Percentiles rank a stretch among this genome's conserved stretches.
Evolutionary conservation across 92 coral and sea anemone genomes (phyloP).

Genomic region (Porites divaricata): DNA sequence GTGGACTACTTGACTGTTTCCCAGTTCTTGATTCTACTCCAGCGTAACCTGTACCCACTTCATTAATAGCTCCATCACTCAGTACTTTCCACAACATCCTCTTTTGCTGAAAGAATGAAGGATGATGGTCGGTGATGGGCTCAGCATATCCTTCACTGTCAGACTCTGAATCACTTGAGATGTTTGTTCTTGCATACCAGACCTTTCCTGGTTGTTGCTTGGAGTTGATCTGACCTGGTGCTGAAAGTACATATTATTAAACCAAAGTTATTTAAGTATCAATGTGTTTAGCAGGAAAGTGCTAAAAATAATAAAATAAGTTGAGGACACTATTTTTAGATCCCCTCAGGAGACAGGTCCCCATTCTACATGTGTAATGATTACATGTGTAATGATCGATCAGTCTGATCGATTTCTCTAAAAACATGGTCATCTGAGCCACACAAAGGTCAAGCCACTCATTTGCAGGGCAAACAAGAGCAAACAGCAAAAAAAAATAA

Average conservation of each 20-base stretch:
- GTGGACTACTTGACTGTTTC: neutral
- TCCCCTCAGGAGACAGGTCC: too few species aligned
- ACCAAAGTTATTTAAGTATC: too few species aligned
- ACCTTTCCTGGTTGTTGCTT: slow-evolving; percentile 25
- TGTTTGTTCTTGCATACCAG: slow-evolving; percentile 84
- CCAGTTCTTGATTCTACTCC: neutral
- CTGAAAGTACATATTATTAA: slow-evolving; percentile 9
- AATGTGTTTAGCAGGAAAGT: too few species aligned
- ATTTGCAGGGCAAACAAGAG: too few species aligned
- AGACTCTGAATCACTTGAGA: slow-evolving; percentile 67
- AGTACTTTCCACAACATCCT: slow-evolving; percentile 42
- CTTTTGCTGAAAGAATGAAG: slow-evolving; percentile 2
- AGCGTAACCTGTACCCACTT: slow-evolving; percentile 3
- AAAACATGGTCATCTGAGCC: too few species aligned
- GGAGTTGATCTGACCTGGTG: slow-evolving; percentile 8
- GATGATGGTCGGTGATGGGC: slow-evolving; percentile 49
- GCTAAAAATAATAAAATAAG: too few species aligned
- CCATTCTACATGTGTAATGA: too few species aligned
- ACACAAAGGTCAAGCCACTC: too few species aligned
- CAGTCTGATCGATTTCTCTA: too few species aligned
- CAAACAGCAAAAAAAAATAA: too few species aligned
- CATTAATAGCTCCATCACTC: slow-evolving; percentile 64
- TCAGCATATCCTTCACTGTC: slow-evolving; percentile 89
- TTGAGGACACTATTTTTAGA: too few species aligned
- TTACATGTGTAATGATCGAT: too few species aligned